Conservation (phyloP, 53 echinoderm and acorn worm species). For the Henricia sp. region DNA sequence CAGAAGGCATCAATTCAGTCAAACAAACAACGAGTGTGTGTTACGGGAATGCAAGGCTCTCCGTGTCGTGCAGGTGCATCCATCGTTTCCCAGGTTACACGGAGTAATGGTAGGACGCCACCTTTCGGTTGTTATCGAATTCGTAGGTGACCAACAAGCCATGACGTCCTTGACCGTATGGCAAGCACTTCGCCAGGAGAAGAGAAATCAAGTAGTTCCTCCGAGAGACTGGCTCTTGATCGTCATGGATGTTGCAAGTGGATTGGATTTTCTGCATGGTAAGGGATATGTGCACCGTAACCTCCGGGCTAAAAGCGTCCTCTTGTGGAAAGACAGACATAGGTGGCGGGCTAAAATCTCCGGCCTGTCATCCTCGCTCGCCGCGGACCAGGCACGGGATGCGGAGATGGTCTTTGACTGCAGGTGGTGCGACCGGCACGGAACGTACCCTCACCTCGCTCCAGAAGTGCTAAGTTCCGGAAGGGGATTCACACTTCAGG, state of each 20-base stretch:
- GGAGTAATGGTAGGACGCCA: background rate
- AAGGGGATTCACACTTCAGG: background rate
- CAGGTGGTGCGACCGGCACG: background rate
- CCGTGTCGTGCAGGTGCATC: background rate
- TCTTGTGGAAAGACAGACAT: background rate
- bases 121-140: background rate
- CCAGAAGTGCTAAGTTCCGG: background rate
- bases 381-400: background rate
- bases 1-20: background rate
- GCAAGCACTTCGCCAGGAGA: background rate
- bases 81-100: background rate
- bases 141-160: background rate
- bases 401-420: background rate
- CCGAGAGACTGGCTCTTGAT: background rate
- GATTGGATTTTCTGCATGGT: background rate
- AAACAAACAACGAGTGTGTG: background rate
- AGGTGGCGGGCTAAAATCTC: constrained; percentile 8
- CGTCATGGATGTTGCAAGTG: background rate
- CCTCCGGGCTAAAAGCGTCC: background rate
- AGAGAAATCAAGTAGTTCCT: background rate
- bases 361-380: background rate
- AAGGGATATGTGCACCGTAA: background rate
- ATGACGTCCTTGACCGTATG: background rate
- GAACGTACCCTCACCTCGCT: background rate
- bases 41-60: background rate